phyloP scores from a whole-genome alignment of 2,888 invertebrate species.

The Drosophila dives region DNA sequence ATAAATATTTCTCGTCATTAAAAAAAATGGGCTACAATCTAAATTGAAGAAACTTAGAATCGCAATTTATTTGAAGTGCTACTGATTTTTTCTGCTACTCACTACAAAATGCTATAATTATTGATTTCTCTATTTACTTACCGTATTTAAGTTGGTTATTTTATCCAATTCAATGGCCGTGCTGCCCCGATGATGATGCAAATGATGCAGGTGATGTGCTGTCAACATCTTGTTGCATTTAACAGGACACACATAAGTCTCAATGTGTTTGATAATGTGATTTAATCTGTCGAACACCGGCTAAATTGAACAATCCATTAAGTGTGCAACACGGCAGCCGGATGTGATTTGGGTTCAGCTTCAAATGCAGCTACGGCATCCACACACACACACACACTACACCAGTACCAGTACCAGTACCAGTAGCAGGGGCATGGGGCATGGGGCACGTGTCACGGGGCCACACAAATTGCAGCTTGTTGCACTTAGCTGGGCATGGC shows the following conservation, averaged over 20 bases:
- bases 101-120: neutral
- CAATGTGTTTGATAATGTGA: slow-evolving; percentile 27
- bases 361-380: slow-evolving; percentile 22
- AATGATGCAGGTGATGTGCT: slow-evolving; percentile 84
- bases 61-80: neutral
- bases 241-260: slow-evolving; percentile 57
- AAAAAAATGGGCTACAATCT: neutral
- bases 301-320: slow-evolving; percentile 64
- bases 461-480: slow-evolving; percentile 56
- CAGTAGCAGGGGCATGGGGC: slow-evolving; percentile 1
- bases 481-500: slow-evolving; percentile 60
- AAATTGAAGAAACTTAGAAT: neutral
- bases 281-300: slow-evolving; percentile 36
- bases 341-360: slow-evolving; percentile 16
- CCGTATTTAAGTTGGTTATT: slow-evolving; percentile 84
- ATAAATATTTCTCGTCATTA: neutral
- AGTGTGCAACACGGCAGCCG: slow-evolving; percentile 25
- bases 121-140: slow-evolving; percentile 61
- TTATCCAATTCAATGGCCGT: slow-evolving; percentile 84
- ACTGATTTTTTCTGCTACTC: neutral
- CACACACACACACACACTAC: neutral
- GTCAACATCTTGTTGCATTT: slow-evolving; percentile 83
- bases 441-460: neutral
- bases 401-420: slow-evolving; percentile 2
- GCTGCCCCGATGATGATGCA: slow-evolving; percentile 84